Conservation (phyloP, 2,113 vertebrate genomes). For the Leuciscus idus region DNA sequence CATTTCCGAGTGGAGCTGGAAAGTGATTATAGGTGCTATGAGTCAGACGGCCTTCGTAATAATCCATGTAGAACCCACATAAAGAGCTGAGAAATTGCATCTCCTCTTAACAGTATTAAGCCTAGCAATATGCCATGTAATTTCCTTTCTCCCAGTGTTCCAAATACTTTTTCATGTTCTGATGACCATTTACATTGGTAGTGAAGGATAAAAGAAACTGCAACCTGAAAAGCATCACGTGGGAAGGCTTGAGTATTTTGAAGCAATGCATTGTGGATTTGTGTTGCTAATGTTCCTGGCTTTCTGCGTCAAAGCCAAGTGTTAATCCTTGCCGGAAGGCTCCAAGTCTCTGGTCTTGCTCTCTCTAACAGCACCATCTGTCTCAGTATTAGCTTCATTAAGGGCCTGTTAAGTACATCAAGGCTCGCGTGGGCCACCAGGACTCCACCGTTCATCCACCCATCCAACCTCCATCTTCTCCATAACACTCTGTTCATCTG, state of each 20-base stretch:
- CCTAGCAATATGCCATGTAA: conserved; percentile 16
- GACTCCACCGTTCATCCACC: conserved; percentile 28
- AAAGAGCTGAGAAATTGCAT: conserved; percentile 42
- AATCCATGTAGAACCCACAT: conserved; percentile 39
- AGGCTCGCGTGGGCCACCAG: conserved; percentile 52
- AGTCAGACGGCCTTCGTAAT: neutral
- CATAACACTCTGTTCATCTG: conserved; percentile 6
- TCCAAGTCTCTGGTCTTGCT: conserved; percentile 52
- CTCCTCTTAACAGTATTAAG: conserved; percentile 23
- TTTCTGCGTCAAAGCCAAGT: conserved; percentile 39
- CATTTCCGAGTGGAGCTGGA: conserved; percentile 16
- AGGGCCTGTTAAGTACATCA: conserved; percentile 74
- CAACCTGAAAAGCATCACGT: conserved; percentile 4
- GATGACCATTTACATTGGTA: conserved; percentile 24
- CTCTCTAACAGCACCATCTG: conserved; percentile 77
- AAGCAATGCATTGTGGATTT: conserved; percentile 42
- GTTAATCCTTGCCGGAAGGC: conserved; percentile 58
- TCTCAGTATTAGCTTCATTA: conserved; percentile 78
- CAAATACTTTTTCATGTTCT: conserved; percentile 12
- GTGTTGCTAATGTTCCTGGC: conserved; percentile 43
- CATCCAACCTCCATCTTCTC: conserved; percentile 10
- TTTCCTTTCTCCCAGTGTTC: neutral
- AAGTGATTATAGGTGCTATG: conserved; percentile 46
- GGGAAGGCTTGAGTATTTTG: neutral
- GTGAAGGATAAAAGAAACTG: neutral